Base-by-base conservation (phyloP, 1,140 invertebrate genomes). In the Penaeus japonicus region DNA sequence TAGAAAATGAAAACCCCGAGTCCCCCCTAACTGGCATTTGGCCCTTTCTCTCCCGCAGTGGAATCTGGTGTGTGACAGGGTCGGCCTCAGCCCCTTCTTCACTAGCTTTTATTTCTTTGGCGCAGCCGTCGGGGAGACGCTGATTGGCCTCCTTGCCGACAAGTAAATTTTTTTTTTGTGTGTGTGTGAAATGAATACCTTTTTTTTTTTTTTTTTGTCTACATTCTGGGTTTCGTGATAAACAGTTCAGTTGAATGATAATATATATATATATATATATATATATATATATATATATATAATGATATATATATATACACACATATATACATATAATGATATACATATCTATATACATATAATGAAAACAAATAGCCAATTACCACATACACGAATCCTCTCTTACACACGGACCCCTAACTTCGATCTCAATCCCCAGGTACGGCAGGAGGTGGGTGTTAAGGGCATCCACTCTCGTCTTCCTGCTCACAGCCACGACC, bases 31-130 rank as follows among this genome's bases (percentile, higher is more conserved):
- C 24, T 15, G 5, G 0, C 47, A 10, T 47, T 47, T 47, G 4
- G 0, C 47, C 10, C 47, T 47, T 12, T 47, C 57, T 39, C 20
- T 59, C 22, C 62, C 18, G 7, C 91, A 91, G 91, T 91, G 89
- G 87, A 84, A 91, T 78, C 82, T 91, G 84, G 91, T 91, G 57
- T 91, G 91, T 62, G 79, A 32, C 4, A n/a, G 57, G 15, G 89
- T 85, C 47, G 30, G 83, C 18, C 77, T 91, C 27, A 87, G 80
- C 18, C 89, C 91, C n/a, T 89, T 90, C 54, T 87, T 91, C 80
- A 90, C 91, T 57, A 87, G 85, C 57, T 83, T 83, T 75, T 89
- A 90, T 79, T 89, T 87, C 90, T 84, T 87, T 35, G 91, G 91
- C 5, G 86, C 86, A 1, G 82, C 90, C 18, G 35, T 91, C 5